Evolutionary conservation across 1,140 invertebrate genomes (phyloP).

Genomic region (Zeugodacus cucurbitae): DNA sequence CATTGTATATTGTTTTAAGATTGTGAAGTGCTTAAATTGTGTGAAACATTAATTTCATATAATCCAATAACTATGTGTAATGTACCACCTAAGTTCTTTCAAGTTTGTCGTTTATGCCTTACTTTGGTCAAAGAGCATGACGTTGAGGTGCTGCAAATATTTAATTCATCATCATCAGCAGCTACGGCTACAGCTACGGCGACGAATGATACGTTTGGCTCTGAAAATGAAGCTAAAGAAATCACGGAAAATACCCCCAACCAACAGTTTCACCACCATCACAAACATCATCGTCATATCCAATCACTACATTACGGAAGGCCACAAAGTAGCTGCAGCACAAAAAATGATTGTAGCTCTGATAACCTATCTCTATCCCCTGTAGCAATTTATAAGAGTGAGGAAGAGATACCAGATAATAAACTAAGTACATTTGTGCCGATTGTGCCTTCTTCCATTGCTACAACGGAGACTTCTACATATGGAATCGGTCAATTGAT

Average conservation of each 20-base stretch:
- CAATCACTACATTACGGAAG: neutral
- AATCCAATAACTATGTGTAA: conserved; percentile 65
- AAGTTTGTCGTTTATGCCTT: conserved; percentile 67
- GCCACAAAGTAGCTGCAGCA: neutral
- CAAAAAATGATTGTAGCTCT: conserved; percentile 24
- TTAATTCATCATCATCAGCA: conserved; percentile 44
- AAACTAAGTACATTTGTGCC: conserved; percentile 31
- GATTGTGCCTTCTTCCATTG: conserved; percentile 34
- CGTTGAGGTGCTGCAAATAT: conserved; percentile 54
- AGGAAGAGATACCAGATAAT: conserved; percentile 34
- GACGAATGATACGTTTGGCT: neutral
- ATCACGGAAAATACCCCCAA: neutral
- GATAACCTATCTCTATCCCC: conserved; percentile 25
- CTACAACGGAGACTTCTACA: conserved; percentile 16
- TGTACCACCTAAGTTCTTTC: conserved; percentile 68
- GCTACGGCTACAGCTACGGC: neutral
- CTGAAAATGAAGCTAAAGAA: conserved; percentile 3
- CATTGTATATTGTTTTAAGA: conserved; percentile 34
- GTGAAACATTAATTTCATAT: neutral
- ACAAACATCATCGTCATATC: neutral
- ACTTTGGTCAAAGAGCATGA: conserved; percentile 50
- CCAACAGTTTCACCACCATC: conserved; percentile 18
- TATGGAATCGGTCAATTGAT: conserved; percentile 33
- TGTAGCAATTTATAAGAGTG: conserved; percentile 9
- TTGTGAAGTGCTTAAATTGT: conserved; percentile 39